Conservation (phyloP, 2,797 vertebrate species). For the Thamnophis elegans region DNA sequence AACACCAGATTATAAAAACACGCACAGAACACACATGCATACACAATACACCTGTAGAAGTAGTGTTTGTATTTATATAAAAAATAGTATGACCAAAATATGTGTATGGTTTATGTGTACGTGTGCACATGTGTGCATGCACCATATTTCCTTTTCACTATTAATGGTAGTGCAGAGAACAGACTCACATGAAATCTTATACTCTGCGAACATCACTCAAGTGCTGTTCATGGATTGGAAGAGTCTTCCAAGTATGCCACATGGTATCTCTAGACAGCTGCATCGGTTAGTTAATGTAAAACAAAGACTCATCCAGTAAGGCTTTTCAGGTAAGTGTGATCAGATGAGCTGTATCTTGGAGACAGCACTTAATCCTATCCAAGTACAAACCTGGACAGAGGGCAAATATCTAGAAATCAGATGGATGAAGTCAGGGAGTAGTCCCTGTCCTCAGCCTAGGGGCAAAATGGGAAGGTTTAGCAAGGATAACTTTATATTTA, state of each 20-base stretch:
- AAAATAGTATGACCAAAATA: not conserved
- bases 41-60: not conserved
- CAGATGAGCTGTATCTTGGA: not conserved
- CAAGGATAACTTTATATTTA: not conserved
- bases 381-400: not conserved
- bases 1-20: not conserved
- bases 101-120: not conserved
- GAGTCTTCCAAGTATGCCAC: not conserved
- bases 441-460: not conserved
- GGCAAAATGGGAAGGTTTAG: not conserved
- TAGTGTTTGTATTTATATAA: not conserved
- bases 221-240: not conserved
- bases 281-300: not conserved
- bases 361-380: not conserved
- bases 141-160: not conserved
- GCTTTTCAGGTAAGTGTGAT: not conserved
- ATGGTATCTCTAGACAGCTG: not conserved
- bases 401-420: not conserved
- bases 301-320: not conserved
- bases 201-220: not conserved
- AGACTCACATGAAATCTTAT: not conserved
- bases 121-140: not conserved
- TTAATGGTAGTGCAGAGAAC: not conserved
- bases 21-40: not conserved
- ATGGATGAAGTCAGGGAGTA: not conserved